phyloP scores from a whole-genome alignment of 2,888 invertebrate species.

The Drosophila meridionalis region DNA sequence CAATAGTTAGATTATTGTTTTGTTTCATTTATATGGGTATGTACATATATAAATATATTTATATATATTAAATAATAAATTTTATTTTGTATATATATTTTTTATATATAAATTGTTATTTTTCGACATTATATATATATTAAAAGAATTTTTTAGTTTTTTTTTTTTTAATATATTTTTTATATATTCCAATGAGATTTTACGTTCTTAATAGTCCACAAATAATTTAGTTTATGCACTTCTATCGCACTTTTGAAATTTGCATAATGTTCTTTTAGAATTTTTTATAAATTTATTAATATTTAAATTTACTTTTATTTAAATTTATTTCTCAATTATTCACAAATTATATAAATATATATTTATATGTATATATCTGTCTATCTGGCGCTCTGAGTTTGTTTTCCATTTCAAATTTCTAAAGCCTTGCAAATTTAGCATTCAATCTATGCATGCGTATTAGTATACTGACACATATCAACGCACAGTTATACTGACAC shows the following conservation, averaged over 20 bases:
- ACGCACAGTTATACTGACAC: slow-evolving; percentile 29
- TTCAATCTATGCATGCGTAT: slow-evolving; percentile 36
- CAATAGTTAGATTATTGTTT: no score
- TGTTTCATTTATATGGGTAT: no score
- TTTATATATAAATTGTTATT: no score
- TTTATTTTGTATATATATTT: no score
- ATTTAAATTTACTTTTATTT: not conserved
- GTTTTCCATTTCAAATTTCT: slow-evolving; percentile 13
- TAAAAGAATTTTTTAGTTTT: not conserved
- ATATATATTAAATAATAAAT: no score
- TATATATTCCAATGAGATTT: not conserved
- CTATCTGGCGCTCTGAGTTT: not conserved
- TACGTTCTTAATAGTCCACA: no score
- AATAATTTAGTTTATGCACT: not conserved
- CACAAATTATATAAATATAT: not conserved
- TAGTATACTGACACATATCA: slow-evolving; percentile 19
- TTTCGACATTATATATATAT: no score
- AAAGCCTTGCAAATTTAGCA: slow-evolving; percentile 38
- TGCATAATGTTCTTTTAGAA: not conserved
- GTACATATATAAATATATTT: no score
- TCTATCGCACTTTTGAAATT: not conserved
- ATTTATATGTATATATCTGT: not conserved
- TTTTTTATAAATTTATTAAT: not conserved
- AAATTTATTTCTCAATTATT: not conserved
- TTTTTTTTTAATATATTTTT: not conserved